A percentile compares a stretch with the other conserved stretches of the same genome.
These are phyloP conservation scores for Dromas ardeola DNA, from an alignment of 2,113 vertebrate genomes.

Conservation along the genomic window DNA sequence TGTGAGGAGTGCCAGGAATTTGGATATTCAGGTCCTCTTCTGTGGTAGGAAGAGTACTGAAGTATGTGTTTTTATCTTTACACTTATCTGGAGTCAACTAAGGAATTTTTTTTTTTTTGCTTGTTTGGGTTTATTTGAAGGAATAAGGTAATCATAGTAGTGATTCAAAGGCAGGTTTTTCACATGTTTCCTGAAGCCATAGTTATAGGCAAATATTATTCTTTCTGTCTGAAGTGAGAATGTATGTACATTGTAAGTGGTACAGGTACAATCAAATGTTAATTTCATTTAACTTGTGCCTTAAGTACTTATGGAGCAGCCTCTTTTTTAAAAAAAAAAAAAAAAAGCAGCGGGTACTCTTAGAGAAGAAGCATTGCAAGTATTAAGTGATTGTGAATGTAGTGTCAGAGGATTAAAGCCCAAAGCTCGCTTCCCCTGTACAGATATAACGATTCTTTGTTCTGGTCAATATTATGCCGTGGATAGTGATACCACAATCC, in stretches of 20 bases:
- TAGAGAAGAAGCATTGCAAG: neutral
- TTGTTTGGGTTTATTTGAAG: neutral
- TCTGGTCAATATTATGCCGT: neutral
- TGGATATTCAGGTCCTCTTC: neutral
- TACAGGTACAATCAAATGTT: neutral
- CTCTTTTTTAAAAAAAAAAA: too few species aligned
- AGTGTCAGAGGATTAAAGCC: neutral
- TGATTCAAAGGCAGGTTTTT: neutral
- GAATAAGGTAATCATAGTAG: neutral
- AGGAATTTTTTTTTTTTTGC: too few species aligned
- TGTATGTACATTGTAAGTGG: neutral
- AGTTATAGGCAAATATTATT: neutral
- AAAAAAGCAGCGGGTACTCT: neutral
- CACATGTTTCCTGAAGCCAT: neutral
- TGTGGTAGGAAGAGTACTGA: neutral
- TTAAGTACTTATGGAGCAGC: neutral
- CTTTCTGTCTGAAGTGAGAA: neutral
- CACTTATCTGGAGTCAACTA: neutral
- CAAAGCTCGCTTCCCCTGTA: neutral
- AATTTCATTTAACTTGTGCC: neutral
- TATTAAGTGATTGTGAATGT: neutral
- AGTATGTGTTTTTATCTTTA: neutral
- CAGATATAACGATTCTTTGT: neutral
- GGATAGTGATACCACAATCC: neutral
- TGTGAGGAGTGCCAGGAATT: neutral